Conservation (phyloP, 2,888 invertebrate genomes). For the Rhingia rostrata region DNA sequence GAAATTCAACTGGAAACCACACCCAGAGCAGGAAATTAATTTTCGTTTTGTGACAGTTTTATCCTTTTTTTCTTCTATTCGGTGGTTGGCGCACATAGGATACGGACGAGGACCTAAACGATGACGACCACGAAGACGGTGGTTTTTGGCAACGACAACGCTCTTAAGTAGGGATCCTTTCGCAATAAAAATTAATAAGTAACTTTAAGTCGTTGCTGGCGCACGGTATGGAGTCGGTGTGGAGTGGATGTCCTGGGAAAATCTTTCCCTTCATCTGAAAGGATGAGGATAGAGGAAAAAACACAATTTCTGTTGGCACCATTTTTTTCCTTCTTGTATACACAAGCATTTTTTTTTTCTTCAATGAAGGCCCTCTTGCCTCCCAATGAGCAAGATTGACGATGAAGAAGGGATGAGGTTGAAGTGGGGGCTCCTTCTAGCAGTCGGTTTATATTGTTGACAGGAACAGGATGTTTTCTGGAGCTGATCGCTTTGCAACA, state of each 20-base stretch:
- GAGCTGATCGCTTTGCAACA: conserved; percentile 38
- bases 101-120: neutral
- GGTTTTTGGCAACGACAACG: conserved; percentile 37
- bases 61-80: conserved; percentile 47
- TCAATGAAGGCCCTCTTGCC: neutral
- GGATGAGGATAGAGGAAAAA: neutral
- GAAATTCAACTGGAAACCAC: conserved; percentile 39
- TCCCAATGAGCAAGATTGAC: conserved; percentile 11
- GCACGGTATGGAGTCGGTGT: neutral
- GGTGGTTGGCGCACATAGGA: too few relatives aligned
- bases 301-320: neutral
- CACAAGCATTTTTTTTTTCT: conserved; percentile 3
- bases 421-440: neutral
- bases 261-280: neutral
- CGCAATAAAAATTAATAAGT: conserved; percentile 63
- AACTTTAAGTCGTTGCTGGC: conserved; percentile 34
- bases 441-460: conserved; percentile 10
- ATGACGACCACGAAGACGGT: neutral
- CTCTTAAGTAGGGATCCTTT: conserved; percentile 45
- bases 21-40: conserved; percentile 65
- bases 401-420: neutral
- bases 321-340: conserved; percentile 8
- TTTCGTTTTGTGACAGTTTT: conserved; percentile 61
- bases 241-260: neutral
- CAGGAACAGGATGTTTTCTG: conserved; percentile 32